These are phyloP conservation scores for Oplegnathus fasciatus DNA, from an alignment of 2,113 vertebrate genomes.

Conservation along the genomic window DNA sequence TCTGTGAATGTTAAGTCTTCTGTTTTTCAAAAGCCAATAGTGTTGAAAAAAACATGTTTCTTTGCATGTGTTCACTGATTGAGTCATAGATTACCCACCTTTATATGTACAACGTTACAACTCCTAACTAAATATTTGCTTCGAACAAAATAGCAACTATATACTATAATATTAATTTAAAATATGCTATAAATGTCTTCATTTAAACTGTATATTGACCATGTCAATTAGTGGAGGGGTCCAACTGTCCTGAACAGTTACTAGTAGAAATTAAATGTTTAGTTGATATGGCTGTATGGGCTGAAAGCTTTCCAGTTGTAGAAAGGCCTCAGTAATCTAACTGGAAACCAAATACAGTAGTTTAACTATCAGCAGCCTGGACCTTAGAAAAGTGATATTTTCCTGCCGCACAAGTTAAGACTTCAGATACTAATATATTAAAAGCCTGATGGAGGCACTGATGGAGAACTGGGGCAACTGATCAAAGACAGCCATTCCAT, in stretches of 20 bases:
- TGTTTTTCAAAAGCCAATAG: neutral
- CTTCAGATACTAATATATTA: neutral
- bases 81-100: neutral
- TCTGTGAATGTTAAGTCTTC: neutral
- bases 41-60: neutral
- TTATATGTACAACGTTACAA: neutral
- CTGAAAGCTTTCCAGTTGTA: neutral
- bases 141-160: neutral
- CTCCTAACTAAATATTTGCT: neutral
- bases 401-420: neutral
- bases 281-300: neutral
- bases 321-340: neutral
- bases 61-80: neutral
- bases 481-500: neutral
- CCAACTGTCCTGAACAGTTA: neutral
- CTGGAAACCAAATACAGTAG: neutral
- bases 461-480: neutral
- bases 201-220: neutral
- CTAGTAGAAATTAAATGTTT: neutral
- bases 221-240: neutral
- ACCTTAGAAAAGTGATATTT: neutral
- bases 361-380: no score
- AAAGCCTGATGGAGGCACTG: neutral
- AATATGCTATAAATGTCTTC: neutral
- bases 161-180: neutral